Conservation (phyloP, 2,888 invertebrate genomes). For the Monopis laevigella region DNA sequence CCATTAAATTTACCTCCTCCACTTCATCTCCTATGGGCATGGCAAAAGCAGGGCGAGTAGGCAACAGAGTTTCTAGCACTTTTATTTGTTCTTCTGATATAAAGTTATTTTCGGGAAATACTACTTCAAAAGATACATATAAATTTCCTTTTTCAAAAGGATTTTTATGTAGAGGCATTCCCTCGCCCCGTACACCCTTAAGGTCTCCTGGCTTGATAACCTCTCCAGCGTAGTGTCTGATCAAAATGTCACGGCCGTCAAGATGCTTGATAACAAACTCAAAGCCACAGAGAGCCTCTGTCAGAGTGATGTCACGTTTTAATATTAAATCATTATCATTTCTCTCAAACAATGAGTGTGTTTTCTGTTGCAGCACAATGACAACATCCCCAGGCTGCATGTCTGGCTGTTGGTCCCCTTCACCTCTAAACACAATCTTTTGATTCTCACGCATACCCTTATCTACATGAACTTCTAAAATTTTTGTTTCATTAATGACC, state of each 20-base stretch:
- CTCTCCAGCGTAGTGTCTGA: slow-evolving; percentile 81
- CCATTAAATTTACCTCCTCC: slow-evolving; percentile 85
- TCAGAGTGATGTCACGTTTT: slow-evolving; percentile 78
- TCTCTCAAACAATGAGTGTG: slow-evolving; percentile 82
- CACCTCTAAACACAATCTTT: slow-evolving; percentile 85
- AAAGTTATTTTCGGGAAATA: slow-evolving; percentile 86
- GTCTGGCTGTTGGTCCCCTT: slow-evolving; percentile 91
- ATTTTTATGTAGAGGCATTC: slow-evolving; percentile 89
- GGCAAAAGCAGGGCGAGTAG: slow-evolving; percentile 73
- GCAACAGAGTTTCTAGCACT: slow-evolving; percentile 78
- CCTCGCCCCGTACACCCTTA: slow-evolving; percentile 83
- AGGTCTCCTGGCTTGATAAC: slow-evolving; percentile 85
- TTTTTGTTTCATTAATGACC: slow-evolving; percentile 82
- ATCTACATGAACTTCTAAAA: slow-evolving; percentile 87
- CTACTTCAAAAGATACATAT: slow-evolving; percentile 85
- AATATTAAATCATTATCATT: slow-evolving; percentile 79
- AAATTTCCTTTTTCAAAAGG: slow-evolving; percentile 89
- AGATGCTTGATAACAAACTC: slow-evolving; percentile 85
- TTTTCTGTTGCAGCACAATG: slow-evolving; percentile 83
- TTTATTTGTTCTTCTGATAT: slow-evolving; percentile 72
- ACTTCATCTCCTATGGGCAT: slow-evolving; percentile 84
- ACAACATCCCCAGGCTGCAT: slow-evolving; percentile 90
- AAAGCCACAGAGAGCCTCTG: slow-evolving; percentile 93
- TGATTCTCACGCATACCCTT: slow-evolving; percentile 90
- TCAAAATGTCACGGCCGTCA: slow-evolving; percentile 84